phyloP scores from a whole-genome alignment of 1,140 invertebrate species.

The Homalodisca vitripennis region DNA sequence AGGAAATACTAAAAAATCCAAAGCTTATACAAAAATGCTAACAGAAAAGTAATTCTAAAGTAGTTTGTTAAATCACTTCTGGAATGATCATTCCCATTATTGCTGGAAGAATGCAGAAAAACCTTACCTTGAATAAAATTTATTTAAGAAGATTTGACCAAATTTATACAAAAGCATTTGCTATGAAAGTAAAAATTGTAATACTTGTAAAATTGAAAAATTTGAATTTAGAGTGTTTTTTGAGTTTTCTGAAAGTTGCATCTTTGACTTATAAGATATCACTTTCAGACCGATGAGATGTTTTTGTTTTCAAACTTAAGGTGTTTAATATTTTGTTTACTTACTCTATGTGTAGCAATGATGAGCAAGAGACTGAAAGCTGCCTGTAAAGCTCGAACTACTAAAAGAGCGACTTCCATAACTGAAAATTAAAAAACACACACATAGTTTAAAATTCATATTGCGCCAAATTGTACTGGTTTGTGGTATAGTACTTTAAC shows the following conservation, averaged over 20 bases:
- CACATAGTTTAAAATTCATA: no score
- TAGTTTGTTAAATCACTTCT: no score
- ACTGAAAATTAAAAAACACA: neutral
- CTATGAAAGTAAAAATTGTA: neutral
- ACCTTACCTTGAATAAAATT: no score
- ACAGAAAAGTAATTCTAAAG: no score
- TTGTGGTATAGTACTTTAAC: no score
- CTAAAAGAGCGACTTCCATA: neutral
- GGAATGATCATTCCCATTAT: no score
- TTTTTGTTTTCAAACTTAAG: neutral
- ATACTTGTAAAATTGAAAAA: neutral
- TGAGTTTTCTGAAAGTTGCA: neutral
- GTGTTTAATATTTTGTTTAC: no score
- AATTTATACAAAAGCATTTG: neutral
- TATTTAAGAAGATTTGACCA: no score
- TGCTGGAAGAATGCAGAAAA: no score
- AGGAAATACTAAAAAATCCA: no score
- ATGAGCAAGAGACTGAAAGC: slow-evolving; percentile 4
- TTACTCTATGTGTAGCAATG: slow-evolving; percentile 6
- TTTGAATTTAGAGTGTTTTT: neutral
- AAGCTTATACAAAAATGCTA: no score
- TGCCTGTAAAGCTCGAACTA: neutral
- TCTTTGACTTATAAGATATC: neutral
- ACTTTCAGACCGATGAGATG: neutral
- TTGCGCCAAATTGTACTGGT: no score